These are phyloP conservation scores for Pantherophis vulpinus DNA, from an alignment of 2,797 vertebrate species.

Conservation along the genomic window DNA sequence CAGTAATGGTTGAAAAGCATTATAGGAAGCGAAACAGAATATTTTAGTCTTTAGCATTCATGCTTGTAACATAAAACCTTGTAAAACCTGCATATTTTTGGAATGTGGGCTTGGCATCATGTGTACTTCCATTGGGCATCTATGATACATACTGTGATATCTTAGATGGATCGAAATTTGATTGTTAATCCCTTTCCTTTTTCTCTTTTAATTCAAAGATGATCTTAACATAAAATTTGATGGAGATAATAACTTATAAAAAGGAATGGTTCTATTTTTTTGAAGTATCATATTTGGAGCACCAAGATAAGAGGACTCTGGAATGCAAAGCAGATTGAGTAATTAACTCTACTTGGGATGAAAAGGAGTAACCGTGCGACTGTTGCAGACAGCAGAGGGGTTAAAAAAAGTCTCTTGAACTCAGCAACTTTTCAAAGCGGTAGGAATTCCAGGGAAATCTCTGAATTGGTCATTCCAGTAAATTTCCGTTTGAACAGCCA, in stretches of 20 bases:
- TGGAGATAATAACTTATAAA: not conserved
- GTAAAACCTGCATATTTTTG: not conserved
- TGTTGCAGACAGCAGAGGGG: fast-evolving
- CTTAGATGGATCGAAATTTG: not conserved
- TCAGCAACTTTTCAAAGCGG: conserved; percentile 19
- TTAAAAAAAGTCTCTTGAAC: conserved; percentile 8
- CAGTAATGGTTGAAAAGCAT: too few relatives aligned
- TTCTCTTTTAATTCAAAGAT: not conserved
- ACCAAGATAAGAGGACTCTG: not conserved
- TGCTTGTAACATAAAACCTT: not conserved
- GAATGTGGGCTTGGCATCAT: not conserved
- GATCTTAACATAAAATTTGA: not conserved
- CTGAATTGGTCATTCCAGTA: conserved; percentile 59
- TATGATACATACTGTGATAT: not conserved
- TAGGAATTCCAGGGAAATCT: conserved; percentile 62
- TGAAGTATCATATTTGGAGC: not conserved
- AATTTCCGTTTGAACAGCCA: conserved; percentile 63
- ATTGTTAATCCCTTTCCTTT: not conserved
- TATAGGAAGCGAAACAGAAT: not conserved
- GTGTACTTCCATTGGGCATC: not conserved
- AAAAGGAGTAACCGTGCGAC: not conserved
- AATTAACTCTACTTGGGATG: not conserved
- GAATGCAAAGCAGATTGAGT: not conserved
- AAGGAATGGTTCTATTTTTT: not conserved
- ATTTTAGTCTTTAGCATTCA: not conserved